Base-by-base conservation (phyloP, 2,888 invertebrate genomes). In the Torymus tubicola region DNA sequence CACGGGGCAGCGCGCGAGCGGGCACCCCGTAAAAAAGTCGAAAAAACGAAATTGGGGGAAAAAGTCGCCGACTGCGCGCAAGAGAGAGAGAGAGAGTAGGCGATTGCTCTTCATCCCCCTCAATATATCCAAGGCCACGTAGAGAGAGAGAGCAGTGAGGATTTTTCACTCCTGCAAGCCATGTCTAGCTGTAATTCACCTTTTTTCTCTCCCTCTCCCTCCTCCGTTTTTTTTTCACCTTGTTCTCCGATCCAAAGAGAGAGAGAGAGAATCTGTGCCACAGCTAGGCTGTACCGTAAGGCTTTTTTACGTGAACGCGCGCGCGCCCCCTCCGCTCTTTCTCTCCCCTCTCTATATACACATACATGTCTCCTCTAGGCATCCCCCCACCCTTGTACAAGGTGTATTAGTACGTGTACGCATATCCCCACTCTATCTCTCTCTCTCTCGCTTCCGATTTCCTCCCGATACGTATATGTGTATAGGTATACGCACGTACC, bases 231-330 rank as follows among this genome's bases (percentile, higher is more conserved):
- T 86, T 85, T 85, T 83, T 75, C 85, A 80, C 82, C 81, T 76
- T 63, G 69, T 78, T 67, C 64, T 52, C 72, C 11, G 52, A 14
- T 57, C 63, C 78, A 60, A 69, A 71, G 52, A 82, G 84, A 86
- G 88, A 90, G 21, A 71, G 52, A 82, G 84, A 86, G 88, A 90
- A 90, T 90, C 89, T 87, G 88, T 90, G 90, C 89, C 89, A 89
- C 87, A 88, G 42, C 10, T 86, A 85, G 85, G 88, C 42, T 42
- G 87, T 89, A 90, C 90, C 90, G 90, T 89, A 90, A 88, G 88
- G 84, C 83, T 81, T 81, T 84, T 84, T 86, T 85, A 84, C 78
- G 21, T 21, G 21, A 21, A 81, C 53, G 10, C 42, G 81, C 53
- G 10, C 42, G 42, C 42, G 42, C 42, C 42, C 42, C 42, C 42